Evolutionary conservation across 2,888 invertebrate species (phyloP).

Genomic region (Dysmachus trigonus): DNA sequence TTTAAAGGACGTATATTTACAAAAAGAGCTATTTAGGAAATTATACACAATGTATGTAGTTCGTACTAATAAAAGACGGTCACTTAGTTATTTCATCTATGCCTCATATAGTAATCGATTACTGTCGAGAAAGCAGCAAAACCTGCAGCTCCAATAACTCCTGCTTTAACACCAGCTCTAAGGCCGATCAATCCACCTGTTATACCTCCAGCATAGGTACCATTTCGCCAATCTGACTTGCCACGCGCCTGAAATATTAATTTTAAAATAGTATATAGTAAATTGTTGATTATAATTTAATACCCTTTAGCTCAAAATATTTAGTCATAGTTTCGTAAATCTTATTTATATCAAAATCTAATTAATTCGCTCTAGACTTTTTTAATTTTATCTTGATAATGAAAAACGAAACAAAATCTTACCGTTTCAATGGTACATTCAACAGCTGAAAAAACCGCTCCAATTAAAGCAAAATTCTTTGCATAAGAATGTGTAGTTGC

Average conservation of each 20-base stretch:
- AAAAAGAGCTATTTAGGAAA: not conserved
- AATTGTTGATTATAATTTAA: not conserved
- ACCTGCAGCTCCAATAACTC: conserved; percentile 91
- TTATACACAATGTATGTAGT: not conserved
- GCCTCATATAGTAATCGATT: conserved; percentile 94
- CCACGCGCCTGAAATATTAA: conserved; percentile 74
- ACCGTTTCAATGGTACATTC: conserved; percentile 96
- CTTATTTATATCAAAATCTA: not conserved
- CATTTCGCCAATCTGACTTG: conserved; percentile 96
- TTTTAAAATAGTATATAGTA: not conserved
- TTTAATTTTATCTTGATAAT: not conserved
- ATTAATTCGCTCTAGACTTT: not conserved
- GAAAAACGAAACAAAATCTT: conserved; percentile 54
- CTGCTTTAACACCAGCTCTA: conserved; percentile 93
- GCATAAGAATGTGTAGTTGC: conserved; percentile 90
- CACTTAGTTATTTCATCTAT: conserved; percentile 56
- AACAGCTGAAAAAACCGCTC: conserved; percentile 90
- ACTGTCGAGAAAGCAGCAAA: conserved; percentile 97
- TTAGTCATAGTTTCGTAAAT: no score
- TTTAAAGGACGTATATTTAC: not conserved
- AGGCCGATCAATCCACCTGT: conserved; percentile 93
- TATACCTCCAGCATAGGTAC: conserved; percentile 91
- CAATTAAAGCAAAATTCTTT: conserved; percentile 97
- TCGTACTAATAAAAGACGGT: not conserved
- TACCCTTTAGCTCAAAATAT: no score